Conservation (phyloP, 2,888 invertebrate genomes). For the Agapostemon virescens region DNA sequence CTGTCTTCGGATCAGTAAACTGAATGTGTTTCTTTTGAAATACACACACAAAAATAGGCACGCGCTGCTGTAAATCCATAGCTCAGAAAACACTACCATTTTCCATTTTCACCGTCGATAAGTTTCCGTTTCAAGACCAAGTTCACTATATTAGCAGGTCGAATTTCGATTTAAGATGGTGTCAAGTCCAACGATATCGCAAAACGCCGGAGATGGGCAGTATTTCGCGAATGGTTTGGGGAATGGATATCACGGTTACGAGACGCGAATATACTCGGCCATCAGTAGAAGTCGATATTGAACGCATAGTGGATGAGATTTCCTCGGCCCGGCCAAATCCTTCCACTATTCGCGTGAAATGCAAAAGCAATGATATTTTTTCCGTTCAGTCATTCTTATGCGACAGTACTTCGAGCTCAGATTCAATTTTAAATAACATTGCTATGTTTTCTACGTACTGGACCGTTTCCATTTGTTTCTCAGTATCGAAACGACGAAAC, state of each 20-base stretch:
- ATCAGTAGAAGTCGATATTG: conserved; percentile 60
- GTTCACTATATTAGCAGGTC: background rate
- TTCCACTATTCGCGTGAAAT: conserved; percentile 48
- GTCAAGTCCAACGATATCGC: conserved; percentile 13
- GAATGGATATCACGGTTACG: conserved; percentile 56
- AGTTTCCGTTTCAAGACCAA: background rate
- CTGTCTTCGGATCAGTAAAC: background rate
- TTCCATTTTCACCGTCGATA: background rate
- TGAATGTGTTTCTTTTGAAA: background rate
- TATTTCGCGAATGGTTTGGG: conserved; percentile 53
- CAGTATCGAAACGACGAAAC: conserved; percentile 23
- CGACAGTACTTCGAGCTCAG: conserved; percentile 26
- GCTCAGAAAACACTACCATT: background rate
- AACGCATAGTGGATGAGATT: conserved; percentile 60
- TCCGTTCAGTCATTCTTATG: conserved; percentile 49
- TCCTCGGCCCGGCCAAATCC: conserved; percentile 57
- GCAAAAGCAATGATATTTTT: conserved; percentile 54
- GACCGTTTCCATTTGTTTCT: conserved; percentile 27
- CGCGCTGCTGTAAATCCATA: background rate
- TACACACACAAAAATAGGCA: background rate
- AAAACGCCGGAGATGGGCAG: conserved; percentile 25
- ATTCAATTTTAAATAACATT: conserved; percentile 46
- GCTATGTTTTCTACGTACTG: background rate
- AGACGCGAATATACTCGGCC: conserved; percentile 62
- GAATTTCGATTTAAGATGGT: conserved; percentile 14